Evolutionary conservation across 2,797 vertebrate species (phyloP), one percentile per base, ranked within the genome.

Genomic region (Corythornis leucogaster): DNA sequence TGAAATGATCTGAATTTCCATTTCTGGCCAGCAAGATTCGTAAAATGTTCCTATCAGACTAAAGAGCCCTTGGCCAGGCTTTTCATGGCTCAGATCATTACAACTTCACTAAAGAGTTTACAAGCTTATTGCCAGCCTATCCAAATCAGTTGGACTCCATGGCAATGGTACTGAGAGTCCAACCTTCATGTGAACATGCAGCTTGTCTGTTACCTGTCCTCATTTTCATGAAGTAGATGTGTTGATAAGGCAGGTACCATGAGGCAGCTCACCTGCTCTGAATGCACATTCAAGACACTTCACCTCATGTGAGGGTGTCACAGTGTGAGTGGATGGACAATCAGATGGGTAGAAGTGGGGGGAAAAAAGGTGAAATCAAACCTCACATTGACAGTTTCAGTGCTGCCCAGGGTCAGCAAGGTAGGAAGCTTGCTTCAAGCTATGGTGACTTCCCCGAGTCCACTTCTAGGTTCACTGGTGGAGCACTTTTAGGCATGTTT

Each of bases 1-100:
- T 80, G 62, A 71, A 40, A 82, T 87, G 80, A 80, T 80, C 75
- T 83, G 55, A 73, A 69, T 80, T 93, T 83, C 55, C 59, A 75
- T 83, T 93, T 22, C 43, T 31, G 67, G 69, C 43, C 73, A 92
- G 11, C 12, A 71, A 33, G 16, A 59, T 81, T 73, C 46, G 22
- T 80, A 80, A 78, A 82, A 68, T 51, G 11, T 80, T 93, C 63
- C 51, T 87, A 2, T 83, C 80, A 87, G 66, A 62, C 22, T 86
- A 54, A 71, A 75, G 25, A 33, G 59, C 15, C 30, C 26, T 53
- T 83, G 85, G 61, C 61, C 54, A 71, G 50, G 48, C 26, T 90
- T 82, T 89, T 78, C 40, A 63, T 80, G 10, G 66, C 35, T 59
- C 62, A 48, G 48, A 35, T 89, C 66, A 50, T 78, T 91, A 78